Base-by-base conservation (phyloP, 1,140 invertebrate genomes). In the Littorina saxatilis region DNA sequence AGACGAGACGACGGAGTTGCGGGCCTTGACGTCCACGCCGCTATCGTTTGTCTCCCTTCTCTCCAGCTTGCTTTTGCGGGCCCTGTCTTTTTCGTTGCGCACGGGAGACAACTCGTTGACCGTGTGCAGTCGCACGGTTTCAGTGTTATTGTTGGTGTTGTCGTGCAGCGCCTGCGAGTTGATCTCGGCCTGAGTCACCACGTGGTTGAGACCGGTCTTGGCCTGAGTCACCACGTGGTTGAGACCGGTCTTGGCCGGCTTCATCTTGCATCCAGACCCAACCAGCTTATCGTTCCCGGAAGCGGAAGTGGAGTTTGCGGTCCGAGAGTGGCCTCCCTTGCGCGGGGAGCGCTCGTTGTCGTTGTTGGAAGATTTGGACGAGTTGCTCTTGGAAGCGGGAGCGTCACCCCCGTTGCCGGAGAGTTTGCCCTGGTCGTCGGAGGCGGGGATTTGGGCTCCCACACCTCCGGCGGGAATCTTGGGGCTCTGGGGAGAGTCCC, bases 401-500 rank as follows among this genome's bases (percentile, higher is more conserved):
- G 20, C 29, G 9, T 9, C 63, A 39, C 4, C 63, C 5, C 63
- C 63, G 9, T 32, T 35, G 35, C 63, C 35, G 37, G 13, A 13
- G 39, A 27, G 23, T 2, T 11, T 35, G 11, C 23, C 29, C 9
- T 5, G 2, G 66, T 32, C 66, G 66, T 37, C 29, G 13, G 66
- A 32, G 17, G 11, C 61, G 3, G 29, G 17, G 23, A 35, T 20
- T 37, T 17, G 32, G 43, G 43, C 43, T 47, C 43, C 43, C 43
- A 68, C 66, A 35, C 66, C 20, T 20, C 66, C 35, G 29, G 37
- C 66, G 66, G 27, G 5, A 40, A 43, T 17, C 35, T 66, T 78
- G n/a, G 76, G 76, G n/a, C 76, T 78, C 37, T 63, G 76, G 15
- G 76, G 76, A 7, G 76, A 78, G 37, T 78, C 76, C 3, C 76